Conservation (phyloP, 2,888 invertebrate species). For the Tachystola acroxantha region DNA sequence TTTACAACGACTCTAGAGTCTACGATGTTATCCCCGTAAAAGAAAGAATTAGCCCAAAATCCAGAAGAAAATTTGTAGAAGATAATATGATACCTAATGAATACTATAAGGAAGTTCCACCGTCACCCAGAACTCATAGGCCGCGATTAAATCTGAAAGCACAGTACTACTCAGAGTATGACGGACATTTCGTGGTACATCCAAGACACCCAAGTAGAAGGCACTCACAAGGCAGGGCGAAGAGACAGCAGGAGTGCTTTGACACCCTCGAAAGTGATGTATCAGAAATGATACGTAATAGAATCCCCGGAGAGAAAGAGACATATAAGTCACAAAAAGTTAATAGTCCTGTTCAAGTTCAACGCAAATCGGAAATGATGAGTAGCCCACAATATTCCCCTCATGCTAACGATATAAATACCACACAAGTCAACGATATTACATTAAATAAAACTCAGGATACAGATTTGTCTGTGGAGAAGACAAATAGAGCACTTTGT, state of each 20-base stretch:
- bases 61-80: conserved; percentile 45
- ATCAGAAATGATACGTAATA: conserved; percentile 12
- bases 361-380: conserved; percentile 27
- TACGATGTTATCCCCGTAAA: conserved; percentile 65
- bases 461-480: conserved; percentile 34
- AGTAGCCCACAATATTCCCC: conserved; percentile 30
- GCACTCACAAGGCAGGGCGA: conserved; percentile 19
- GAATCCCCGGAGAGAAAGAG: conserved; percentile 6
- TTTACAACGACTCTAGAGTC: conserved; percentile 47
- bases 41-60: conserved; percentile 61
- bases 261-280: conserved; percentile 24
- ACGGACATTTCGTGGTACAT: conserved; percentile 28
- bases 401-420: conserved; percentile 25
- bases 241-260: conserved; percentile 16
- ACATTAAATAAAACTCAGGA: conserved; percentile 43
- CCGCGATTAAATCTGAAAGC: conserved; percentile 57
- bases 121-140: conserved; percentile 55
- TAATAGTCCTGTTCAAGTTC: conserved; percentile 18
- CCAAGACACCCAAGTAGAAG: conserved; percentile 16
- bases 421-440: conserved; percentile 25
- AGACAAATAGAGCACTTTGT: conserved; percentile 57
- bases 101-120: conserved; percentile 55
- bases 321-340: conserved; percentile 12
- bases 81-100: conserved; percentile 32
- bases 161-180: conserved; percentile 42